phyloP scores from a whole-genome alignment of 1,140 invertebrate species.

The Heterodera carotae region DNA sequence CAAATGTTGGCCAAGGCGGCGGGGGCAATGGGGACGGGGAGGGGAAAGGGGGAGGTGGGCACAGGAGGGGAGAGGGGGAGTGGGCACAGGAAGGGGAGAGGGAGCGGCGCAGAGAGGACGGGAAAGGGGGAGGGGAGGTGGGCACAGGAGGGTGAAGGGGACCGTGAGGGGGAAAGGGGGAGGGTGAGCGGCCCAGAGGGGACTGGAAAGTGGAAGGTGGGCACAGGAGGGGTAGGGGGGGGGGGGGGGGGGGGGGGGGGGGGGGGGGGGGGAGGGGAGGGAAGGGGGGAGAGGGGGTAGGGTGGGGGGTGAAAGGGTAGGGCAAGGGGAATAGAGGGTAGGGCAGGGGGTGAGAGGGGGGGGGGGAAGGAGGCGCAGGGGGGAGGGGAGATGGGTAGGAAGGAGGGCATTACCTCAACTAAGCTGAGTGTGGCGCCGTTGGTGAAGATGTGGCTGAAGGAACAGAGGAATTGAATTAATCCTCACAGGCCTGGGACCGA shows the following conservation, averaged over 20 bases:
- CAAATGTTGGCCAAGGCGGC: neutral
- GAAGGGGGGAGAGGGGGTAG: neutral
- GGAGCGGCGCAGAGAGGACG: too few relatives aligned
- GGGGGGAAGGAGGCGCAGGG: neutral
- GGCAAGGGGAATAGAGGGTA: neutral
- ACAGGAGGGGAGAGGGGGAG: neutral
- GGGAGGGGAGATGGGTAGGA: neutral
- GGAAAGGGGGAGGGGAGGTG: neutral
- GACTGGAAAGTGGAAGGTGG: too few relatives aligned
- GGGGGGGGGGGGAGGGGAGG: neutral
- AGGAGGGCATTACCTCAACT: constrained; percentile 10
- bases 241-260: neutral
- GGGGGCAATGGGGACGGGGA: too few relatives aligned
- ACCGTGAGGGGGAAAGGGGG: too few relatives aligned
- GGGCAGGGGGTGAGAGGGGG: neutral
- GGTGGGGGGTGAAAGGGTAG: neutral
- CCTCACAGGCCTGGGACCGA: neutral
- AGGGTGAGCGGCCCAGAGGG: neutral
- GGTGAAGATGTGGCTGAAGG: neutral
- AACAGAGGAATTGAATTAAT: constrained; percentile 7
- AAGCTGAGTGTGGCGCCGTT: neutral
- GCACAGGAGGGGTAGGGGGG: too few relatives aligned
- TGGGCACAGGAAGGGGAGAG: too few relatives aligned
- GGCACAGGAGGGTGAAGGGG: too few relatives aligned
- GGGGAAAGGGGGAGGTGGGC: neutral